phyloP scores from a whole-genome alignment of 2,113 vertebrate genomes.

The Rhadina sibilatrix region DNA sequence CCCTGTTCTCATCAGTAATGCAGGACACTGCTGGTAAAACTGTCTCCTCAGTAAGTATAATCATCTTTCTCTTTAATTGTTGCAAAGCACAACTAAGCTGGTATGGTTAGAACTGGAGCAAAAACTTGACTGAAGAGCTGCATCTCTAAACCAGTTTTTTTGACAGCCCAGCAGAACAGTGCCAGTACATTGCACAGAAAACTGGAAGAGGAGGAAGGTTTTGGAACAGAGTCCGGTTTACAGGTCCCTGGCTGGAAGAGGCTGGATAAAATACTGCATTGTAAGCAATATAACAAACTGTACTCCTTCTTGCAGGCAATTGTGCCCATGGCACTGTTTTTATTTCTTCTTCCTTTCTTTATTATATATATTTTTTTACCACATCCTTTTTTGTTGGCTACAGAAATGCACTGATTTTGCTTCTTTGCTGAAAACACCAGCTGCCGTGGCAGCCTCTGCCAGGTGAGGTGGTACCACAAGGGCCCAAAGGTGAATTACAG shows the following conservation, averaged over 20 bases:
- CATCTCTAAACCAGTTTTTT: conserved; percentile 84
- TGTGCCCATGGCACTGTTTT: conserved; percentile 69
- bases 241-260: conserved; percentile 84
- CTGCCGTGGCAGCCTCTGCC: conserved; percentile 63
- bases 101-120: conserved; percentile 71
- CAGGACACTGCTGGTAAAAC: conserved; percentile 3
- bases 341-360: conserved; percentile 34
- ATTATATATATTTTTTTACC: conserved; percentile 11
- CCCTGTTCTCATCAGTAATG: not conserved
- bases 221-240: conserved; percentile 84
- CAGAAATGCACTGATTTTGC: conserved; percentile 65
- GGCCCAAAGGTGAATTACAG: not conserved
- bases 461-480: not conserved
- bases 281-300: conserved; percentile 86
- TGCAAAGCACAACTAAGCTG: conserved; percentile 23
- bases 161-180: conserved; percentile 82
- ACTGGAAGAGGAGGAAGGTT: conserved; percentile 85
- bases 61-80: conserved; percentile 33
- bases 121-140: conserved; percentile 76
- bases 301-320: conserved; percentile 78
- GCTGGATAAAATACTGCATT: conserved; percentile 86
- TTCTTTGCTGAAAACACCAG: conserved; percentile 64
- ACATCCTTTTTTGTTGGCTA: conserved; percentile 71
- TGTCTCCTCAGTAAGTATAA: conserved; percentile 57
- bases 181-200: conserved; percentile 81